phyloP scores from a whole-genome alignment of 2,797 vertebrate species.

The Tenualosa ilisha region DNA sequence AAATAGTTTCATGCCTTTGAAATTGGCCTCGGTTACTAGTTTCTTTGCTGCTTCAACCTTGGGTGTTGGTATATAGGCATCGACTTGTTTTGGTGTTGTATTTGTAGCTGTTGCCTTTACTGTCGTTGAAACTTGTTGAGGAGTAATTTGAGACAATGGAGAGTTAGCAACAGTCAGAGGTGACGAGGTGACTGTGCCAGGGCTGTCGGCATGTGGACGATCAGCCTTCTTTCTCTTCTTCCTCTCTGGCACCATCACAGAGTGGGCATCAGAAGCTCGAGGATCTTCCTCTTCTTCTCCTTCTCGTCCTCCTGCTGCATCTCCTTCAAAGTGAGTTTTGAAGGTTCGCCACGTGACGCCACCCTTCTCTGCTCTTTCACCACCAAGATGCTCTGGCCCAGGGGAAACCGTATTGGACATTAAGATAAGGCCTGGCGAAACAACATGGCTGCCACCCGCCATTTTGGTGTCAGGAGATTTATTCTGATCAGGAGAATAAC shows the following conservation, averaged over 20 bases:
- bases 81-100: background rate
- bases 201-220: background rate
- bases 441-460: background rate
- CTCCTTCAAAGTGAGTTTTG: conserved; percentile 16
- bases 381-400: background rate
- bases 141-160: background rate
- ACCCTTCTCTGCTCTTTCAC: conserved; percentile 32
- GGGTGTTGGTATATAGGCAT: background rate
- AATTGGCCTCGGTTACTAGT: background rate
- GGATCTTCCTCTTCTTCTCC: background rate
- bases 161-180: background rate
- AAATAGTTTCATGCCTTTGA: background rate
- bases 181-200: background rate
- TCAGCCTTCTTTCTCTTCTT: background rate
- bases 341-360: background rate
- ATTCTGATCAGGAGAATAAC: background rate
- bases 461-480: background rate
- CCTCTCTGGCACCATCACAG: background rate
- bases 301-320: conserved; percentile 10
- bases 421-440: background rate
- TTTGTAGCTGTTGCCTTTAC: background rate
- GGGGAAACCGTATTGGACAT: background rate
- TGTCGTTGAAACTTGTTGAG: background rate
- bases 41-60: conserved; percentile 6
- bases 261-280: background rate